phyloP scores from a whole-genome alignment of 2,888 invertebrate genomes.

The Troides aeacus region DNA sequence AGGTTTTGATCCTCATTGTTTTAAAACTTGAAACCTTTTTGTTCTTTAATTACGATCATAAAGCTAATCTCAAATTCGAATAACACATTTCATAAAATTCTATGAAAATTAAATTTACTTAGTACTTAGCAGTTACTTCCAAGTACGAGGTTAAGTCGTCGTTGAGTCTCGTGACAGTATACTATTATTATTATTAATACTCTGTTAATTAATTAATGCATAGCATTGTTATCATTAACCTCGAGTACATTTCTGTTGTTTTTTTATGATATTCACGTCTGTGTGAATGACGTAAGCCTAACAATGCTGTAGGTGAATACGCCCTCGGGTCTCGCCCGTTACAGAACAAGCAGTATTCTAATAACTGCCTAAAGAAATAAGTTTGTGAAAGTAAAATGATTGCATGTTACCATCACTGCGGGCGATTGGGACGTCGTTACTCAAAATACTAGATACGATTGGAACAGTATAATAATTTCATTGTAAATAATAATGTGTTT shows the following conservation, averaged over 20 bases:
- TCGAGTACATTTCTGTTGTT: background rate
- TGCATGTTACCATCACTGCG: conserved; percentile 20
- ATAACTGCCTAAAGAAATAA: conserved; percentile 26
- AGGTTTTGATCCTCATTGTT: too few species aligned
- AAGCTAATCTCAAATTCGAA: too few species aligned
- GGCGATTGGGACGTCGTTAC: conserved; percentile 13
- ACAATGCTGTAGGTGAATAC: conserved; percentile 19
- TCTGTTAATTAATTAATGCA: background rate
- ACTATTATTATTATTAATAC: too few species aligned
- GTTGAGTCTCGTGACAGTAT: too few species aligned
- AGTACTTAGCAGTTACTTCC: too few species aligned
- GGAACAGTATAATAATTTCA: conserved; percentile 7
- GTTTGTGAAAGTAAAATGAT: conserved; percentile 29
- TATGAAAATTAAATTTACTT: too few species aligned
- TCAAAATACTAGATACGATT: conserved; percentile 15
- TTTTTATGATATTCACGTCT: background rate
- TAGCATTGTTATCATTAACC: background rate
- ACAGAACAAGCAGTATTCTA: conserved; percentile 6
- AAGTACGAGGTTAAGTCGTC: too few species aligned
- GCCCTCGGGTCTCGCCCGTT: conserved; percentile 14
- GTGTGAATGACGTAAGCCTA: conserved; percentile 12
- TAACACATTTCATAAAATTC: too few species aligned
- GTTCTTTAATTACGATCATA: too few species aligned
- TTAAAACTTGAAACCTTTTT: too few species aligned
- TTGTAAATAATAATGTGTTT: background rate